Base-by-base conservation (phyloP, 1,140 invertebrate species). In the Lepidostoma basale region DNA sequence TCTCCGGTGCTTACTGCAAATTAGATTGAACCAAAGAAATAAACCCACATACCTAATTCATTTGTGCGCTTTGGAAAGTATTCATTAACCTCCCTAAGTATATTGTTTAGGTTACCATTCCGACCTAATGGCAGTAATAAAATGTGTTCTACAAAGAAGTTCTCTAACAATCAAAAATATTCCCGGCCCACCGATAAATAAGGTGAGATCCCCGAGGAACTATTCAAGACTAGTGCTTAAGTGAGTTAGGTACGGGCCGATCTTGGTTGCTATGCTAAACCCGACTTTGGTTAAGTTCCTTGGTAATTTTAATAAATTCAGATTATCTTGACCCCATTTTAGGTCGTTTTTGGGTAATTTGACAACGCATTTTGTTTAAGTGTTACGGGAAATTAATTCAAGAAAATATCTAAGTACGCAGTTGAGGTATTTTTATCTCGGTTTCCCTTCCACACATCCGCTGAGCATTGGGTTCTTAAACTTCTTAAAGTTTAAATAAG, bases 111-210 rank as follows among this genome's bases (percentile, higher is more conserved):
- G 25, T 28, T 16, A 54, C 49, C 49, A 54, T 28, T 26, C 26
- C 0, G 5, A n/a, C 49, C 20, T 54, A 54, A 54, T 54, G 49
- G 49, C 9, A 14, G 49, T 54, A 28, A 54, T 54, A 54, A 54
- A 54, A 54, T 54, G 25, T 26, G 49, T 54, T 26, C 25, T 14
- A 54, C 49, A 54, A 54, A 28, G 49, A 26, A 54, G 33, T 54
- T 26, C 30, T 18, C 49, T 54, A 6, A 33, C 49, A 54, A 54
- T 54, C 49, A 54, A 54, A 54, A 54, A 54, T 54, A 54, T 54
- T 54, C 49, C 49, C 49, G 14, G 6, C 12, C 49, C 49, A 16
- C n/a, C 49, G n/a, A 54, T 54, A 54, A 54, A 54, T 54, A 54
- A 54, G 16, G 26, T 16, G n/a, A 28, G n/a, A 30, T 54, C 14